These are phyloP conservation scores for Trichonephila clavata DNA, from an alignment of 1,140 invertebrate genomes.

Conservation along the genomic window DNA sequence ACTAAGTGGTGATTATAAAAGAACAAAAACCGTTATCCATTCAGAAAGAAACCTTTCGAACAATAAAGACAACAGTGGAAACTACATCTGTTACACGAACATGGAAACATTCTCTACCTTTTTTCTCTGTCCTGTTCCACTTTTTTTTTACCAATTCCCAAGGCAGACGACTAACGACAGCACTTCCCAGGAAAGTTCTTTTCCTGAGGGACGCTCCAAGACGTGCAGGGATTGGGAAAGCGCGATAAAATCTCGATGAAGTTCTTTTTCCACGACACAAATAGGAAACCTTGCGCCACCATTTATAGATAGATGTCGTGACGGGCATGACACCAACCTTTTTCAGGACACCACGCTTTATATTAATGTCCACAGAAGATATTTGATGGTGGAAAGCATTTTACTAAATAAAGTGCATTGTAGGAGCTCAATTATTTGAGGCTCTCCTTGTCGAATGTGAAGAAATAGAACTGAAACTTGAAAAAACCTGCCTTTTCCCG, in stretches of 20 bases:
- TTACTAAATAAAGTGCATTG: too few relatives aligned
- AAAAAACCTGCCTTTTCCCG: too few relatives aligned
- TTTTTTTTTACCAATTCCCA: not conserved
- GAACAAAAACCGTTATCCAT: too few relatives aligned
- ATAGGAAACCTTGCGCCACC: not conserved
- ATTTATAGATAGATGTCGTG: not conserved
- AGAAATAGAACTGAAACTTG: too few relatives aligned
- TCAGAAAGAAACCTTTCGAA: too few relatives aligned
- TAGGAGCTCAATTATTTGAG: too few relatives aligned
- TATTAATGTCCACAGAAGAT: too few relatives aligned
- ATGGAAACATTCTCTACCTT: not conserved
- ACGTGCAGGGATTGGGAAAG: constrained; percentile 25
- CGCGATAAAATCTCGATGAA: constrained; percentile 15
- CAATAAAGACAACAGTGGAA: not conserved
- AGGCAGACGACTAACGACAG: constrained; percentile 9
- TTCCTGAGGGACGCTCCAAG: not conserved
- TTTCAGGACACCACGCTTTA: not conserved
- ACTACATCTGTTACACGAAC: not conserved
- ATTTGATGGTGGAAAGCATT: too few relatives aligned
- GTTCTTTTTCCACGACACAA: constrained; percentile 1
- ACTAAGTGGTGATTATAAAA: too few relatives aligned
- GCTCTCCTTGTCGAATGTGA: too few relatives aligned
- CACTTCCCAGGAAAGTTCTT: constrained; percentile 6
- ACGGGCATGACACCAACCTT: not conserved
- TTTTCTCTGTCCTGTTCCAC: not conserved